Evolutionary conservation across 37 sponge, comb jelly and placozoan species (phyloP).

Genomic region (Ephydatia muelleri): DNA sequence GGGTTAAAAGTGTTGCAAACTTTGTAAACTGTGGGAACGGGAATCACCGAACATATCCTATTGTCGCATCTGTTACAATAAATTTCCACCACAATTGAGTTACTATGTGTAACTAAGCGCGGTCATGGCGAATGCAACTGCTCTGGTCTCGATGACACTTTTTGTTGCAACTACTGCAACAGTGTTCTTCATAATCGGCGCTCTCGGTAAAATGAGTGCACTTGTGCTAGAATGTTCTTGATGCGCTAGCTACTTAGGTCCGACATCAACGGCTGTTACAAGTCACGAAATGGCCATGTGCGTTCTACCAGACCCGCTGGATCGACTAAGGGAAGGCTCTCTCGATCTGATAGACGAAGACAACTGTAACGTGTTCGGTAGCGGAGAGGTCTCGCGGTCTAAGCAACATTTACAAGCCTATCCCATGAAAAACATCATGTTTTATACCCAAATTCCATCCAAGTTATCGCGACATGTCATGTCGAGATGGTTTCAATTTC

Average conservation of each 20-base stretch:
- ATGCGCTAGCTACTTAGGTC: constrained; percentile 53
- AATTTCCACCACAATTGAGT: too few species aligned
- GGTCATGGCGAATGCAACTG: background rate
- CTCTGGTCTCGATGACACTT: background rate
- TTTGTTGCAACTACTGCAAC: constrained; percentile 12
- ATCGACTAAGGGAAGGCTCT: background rate
- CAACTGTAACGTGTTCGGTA: constrained; percentile 38
- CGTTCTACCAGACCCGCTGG: constrained; percentile 18
- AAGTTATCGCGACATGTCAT: constrained; percentile 31
- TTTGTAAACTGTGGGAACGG: background rate
- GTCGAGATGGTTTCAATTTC: constrained; percentile 65
- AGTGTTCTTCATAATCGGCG: constrained; percentile 58
- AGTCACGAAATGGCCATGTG: constrained; percentile 38
- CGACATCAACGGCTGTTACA: constrained; percentile 10
- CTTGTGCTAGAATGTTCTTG: background rate
- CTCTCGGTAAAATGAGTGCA: constrained; percentile 21
- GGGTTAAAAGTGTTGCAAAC: background rate
- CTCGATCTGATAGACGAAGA: constrained; percentile 25
- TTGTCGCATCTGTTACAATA: background rate
- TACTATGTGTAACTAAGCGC: background rate
- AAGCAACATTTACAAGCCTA: constrained; percentile 15
- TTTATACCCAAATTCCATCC: constrained; percentile 52
- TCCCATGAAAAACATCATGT: constrained; percentile 28
- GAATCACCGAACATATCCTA: background rate
- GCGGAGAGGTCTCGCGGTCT: background rate